Conservation (phyloP, 2,113 vertebrate genomes). For the Corythaixoides concolor region DNA sequence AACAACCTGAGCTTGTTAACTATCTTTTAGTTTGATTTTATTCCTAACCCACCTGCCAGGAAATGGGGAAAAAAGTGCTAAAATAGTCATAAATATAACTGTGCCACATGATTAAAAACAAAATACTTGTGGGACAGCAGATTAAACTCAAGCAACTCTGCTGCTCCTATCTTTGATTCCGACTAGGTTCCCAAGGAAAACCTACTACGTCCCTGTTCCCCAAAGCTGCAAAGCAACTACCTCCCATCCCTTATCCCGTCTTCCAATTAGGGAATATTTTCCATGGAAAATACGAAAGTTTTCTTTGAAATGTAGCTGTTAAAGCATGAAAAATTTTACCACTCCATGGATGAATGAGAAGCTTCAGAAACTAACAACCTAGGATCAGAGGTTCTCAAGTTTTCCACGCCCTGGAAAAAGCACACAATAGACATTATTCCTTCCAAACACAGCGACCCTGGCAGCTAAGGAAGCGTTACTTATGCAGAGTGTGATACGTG, state of each 20-base stretch:
- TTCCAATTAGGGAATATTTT: slow-evolving; percentile 1
- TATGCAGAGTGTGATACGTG: fast-evolving
- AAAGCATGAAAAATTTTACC: slow-evolving; percentile 66
- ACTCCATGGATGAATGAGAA: slow-evolving; percentile 69
- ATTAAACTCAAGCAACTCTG: not conserved
- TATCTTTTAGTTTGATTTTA: not conserved
- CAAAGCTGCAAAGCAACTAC: slow-evolving; percentile 61
- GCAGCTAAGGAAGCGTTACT: not conserved
- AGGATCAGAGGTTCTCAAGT: slow-evolving; percentile 61
- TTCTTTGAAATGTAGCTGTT: slow-evolving; percentile 55
- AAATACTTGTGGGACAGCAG: slow-evolving; percentile 28
- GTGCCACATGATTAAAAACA: not conserved
- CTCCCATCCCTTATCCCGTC: slow-evolving; percentile 15
- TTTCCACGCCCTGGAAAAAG: not conserved
- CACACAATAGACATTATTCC: not conserved
- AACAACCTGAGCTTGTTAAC: not conserved
- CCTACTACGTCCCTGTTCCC: not conserved
- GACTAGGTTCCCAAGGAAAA: not conserved
- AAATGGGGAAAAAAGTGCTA: not conserved
- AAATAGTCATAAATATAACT: not conserved
- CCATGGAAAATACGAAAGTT: slow-evolving; percentile 24
- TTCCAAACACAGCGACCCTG: not conserved
- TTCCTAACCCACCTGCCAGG: slow-evolving; percentile 40
- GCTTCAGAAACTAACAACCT: slow-evolving; percentile 65
- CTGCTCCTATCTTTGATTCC: not conserved